These are phyloP conservation scores for Cryptocephalus moraei DNA, from an alignment of 2,888 invertebrate genomes.

Conservation along the genomic window DNA sequence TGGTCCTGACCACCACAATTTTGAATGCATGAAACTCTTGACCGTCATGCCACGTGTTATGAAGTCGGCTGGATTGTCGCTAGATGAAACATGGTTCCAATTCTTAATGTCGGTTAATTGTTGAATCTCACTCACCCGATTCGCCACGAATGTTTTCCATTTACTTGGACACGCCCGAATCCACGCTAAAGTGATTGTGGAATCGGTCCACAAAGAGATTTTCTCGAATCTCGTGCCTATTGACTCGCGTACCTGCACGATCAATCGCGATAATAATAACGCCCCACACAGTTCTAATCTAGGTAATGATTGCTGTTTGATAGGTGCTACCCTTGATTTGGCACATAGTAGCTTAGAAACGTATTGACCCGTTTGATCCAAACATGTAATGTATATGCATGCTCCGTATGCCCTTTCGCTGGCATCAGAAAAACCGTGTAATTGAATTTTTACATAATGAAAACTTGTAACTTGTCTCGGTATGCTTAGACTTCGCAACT, in stretches of 20 bases:
- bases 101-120: neutral
- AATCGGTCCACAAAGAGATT: neutral
- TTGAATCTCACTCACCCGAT: conserved; percentile 2
- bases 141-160: conserved; percentile 1
- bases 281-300: conserved; percentile 2
- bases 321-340: conserved; percentile 3
- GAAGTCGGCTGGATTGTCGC: conserved; percentile 4
- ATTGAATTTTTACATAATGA: neutral
- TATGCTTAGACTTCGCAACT: too few relatives aligned
- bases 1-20: neutral
- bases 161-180: neutral
- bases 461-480: too few relatives aligned
- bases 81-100: conserved; percentile 2
- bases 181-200: neutral
- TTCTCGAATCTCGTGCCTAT: neutral
- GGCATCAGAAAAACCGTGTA: conserved; percentile 5
- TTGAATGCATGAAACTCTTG: neutral
- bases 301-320: conserved; percentile 2
- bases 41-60: neutral
- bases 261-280: neutral
- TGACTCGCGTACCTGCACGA: neutral
- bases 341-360: conserved; percentile 1
- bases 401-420: conserved; percentile 4
- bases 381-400: conserved; percentile 1
- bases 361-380: neutral